Conservation (phyloP, 2,113 vertebrate species). For the Isichthys henryi region DNA sequence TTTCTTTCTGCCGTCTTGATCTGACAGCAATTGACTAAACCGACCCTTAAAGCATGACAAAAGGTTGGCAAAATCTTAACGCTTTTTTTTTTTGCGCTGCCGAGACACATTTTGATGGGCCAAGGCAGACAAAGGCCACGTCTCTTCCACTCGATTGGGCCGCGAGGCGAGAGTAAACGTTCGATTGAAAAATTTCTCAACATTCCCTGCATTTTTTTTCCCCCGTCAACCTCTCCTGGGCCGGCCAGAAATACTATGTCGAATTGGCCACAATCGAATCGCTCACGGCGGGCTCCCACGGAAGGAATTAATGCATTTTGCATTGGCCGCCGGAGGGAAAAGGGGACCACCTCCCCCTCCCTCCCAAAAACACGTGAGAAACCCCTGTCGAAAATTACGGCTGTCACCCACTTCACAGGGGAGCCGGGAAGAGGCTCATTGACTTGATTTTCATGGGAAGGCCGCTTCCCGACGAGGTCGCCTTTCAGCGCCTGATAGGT, state of each 20-base stretch:
- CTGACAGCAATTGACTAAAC: conserved; percentile 75
- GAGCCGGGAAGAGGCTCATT: conserved; percentile 65
- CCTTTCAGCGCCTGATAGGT: conserved; percentile 65
- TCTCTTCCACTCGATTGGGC: conserved; percentile 82
- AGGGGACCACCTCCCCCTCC: conserved; percentile 57
- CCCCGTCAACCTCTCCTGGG: conserved; percentile 13
- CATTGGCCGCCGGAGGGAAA: conserved; percentile 63
- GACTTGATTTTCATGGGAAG: conserved; percentile 79
- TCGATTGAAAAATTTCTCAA: conserved; percentile 72
- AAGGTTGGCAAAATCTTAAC: conserved; percentile 75
- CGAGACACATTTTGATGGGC: conserved; percentile 55
- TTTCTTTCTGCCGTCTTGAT: conserved; percentile 68
- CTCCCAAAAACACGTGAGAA: conserved; percentile 68
- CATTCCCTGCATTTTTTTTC: conserved; percentile 65
- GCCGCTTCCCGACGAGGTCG: conserved; percentile 60
- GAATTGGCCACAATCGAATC: conserved; percentile 82
- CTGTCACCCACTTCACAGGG: conserved; percentile 68
- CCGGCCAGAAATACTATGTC: conserved; percentile 65
- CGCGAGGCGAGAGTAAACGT: conserved; percentile 72
- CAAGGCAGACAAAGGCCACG: conserved; percentile 68
- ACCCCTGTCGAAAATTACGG: conserved; percentile 72
- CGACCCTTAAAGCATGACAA: conserved; percentile 76
- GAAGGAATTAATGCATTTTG: conserved; percentile 81
- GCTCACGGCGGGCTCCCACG: conserved; percentile 74
- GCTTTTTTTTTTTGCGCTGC: conserved; percentile 55